Base-by-base conservation (phyloP, 2,888 invertebrate genomes). In the Caenorhabditis afra region DNA sequence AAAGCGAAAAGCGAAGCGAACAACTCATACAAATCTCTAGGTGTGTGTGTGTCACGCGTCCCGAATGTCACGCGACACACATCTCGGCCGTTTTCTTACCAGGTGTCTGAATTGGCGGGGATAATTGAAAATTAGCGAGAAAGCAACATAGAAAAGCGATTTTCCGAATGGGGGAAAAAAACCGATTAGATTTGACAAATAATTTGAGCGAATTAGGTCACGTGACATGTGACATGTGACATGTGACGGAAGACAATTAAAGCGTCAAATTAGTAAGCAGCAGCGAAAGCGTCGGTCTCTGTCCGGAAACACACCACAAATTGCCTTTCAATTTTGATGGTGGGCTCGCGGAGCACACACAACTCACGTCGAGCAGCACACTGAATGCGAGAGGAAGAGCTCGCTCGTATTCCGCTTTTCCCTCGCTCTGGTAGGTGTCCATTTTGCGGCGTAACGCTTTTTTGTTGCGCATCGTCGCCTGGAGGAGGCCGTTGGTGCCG, bases 341-440 rank as follows among this genome's bases (percentile, higher is more conserved):
- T 29, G 29, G 29, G 29, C 29, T 29, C 29, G 29, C 29, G 29
- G 29, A 29, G 29, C 29, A 29, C n/a, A n/a, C n/a, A 29, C 29
- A 29, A 90, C 92, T 92, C 91, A 95, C 95, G 91, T 92, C 92
- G 90, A 98, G 92, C 11, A 96, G 92, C 29, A 86, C 82, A 74
- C 93, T 92, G 91, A 98, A 98, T 5, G 97, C 97, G 87, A 93
- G 93, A 35, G 92, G 93, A 84, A 97, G 94, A 10, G 96, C 97
- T 66, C 92, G 91, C 0, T 94, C 94, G 79, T 97, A 93, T 91
- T 96, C 94, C 0, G 97, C 96, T 90, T 95, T 94, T 11, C 94
- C 94, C 66, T 93, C 93, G 0, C 95, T 94, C 64, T 93, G 92
- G 41, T 95, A 92, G 18, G 93, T 92, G 41, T 93, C 92, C 67